Base-by-base conservation (phyloP, 2,888 invertebrate genomes). In the Scrobipalpa costella region DNA sequence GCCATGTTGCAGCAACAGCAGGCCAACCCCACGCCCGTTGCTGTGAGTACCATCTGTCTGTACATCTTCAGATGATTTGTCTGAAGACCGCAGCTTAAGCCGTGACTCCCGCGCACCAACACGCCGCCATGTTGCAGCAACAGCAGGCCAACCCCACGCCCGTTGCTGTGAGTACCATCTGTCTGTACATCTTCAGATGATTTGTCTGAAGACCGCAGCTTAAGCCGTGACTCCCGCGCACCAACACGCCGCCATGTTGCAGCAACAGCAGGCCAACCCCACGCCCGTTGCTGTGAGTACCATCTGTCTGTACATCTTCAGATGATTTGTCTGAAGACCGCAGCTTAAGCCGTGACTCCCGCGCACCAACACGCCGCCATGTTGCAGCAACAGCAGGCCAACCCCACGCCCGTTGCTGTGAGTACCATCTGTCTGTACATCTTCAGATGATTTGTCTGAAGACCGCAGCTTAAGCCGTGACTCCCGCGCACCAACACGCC, bases 321-420 rank as follows among this genome's bases (percentile, higher is more conserved):
- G n/a, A n/a, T n/a, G n/a, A n/a, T n/a, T n/a, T n/a, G n/a, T n/a
- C n/a, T n/a, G n/a, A n/a, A n/a, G n/a, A n/a, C n/a, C n/a, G n/a
- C n/a, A n/a, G n/a, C n/a, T n/a, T n/a, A n/a, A n/a, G n/a, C n/a
- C 78, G n/a, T n/a, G n/a, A 60, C 63, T 8, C 66, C 63, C n/a
- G 61, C 67, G n/a, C n/a, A n/a, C n/a, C n/a, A n/a, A 66, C 71
- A 19, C 76, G 59, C 70, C 63, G 13, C 66, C 70, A 17, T 77
- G 57, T 69, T 63, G 13, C 67, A 66, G 62, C 68, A 67, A 61
- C 72, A 69, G 59, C 68, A 57, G 70, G 65, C 61, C 68, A 57
- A 11, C 55, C 40, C 67, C 71, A 5, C 69, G 66, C 17, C 74
- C 69, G 40, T 50, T 47, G 63, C 65, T 64, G 63, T 62, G 63